Base-by-base conservation (phyloP, 2,888 invertebrate genomes). In the Nemotelus pantherinus region DNA sequence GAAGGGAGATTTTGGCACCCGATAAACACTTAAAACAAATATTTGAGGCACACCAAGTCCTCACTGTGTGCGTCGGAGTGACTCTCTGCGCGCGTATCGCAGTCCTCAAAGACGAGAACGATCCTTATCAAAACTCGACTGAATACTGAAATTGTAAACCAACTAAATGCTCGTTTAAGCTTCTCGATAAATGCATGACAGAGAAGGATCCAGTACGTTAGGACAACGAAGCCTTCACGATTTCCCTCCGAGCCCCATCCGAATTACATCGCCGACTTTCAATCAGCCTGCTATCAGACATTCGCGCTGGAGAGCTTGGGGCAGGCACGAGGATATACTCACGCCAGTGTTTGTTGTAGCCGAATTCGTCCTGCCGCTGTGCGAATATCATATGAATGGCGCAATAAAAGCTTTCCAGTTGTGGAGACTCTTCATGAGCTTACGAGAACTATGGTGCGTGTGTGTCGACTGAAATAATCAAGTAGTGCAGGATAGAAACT, bases 71-170 rank as follows among this genome's bases (percentile, higher is more conserved):
- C 6, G 43, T 63, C 63, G 63, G 39, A 7, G 74, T 43, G 50
- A 43, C 63, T 60, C 48, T 74, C 41, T 7, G 68, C 77, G 76
- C 77, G 68, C 68, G 77, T 53, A 48, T 58, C 74, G 70, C 70
- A 55, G 53, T 70, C 53, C 48, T 68, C 60, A n/a, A 25, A 57
- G 67, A 45, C 65, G 76, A 77, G 78, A 80, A 80, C 79, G 79
- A 79, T 77, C 78, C 80, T 80, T 80, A 80, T 80, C 80, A 80
- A 80, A 79, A 79, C 68, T 77, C 80, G 78, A 77, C 68, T 76
- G 77, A 74, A 64, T 72, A 80, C 80, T 80, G 80, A 80, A 53
- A 47, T 64, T 43, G 58, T 7, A 57, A 72, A 72, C 58, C 47
- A 44, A 57, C 74, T 41, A 55, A 43, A 55, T 70, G 70, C 43